Base-by-base conservation (phyloP, 2,113 vertebrate genomes). In the Ceuthmochares aereus region DNA sequence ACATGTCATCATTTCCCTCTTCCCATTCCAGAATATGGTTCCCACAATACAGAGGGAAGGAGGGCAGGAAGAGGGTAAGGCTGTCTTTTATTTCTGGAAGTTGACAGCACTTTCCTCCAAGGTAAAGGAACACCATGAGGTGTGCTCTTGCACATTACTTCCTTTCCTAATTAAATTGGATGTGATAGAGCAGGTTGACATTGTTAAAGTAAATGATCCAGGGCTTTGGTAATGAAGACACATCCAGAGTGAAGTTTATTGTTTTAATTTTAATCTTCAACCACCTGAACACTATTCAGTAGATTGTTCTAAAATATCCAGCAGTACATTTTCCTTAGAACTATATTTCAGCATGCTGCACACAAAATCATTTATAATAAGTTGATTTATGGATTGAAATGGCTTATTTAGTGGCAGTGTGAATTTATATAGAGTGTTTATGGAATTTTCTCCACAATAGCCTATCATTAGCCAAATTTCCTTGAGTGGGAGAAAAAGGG, bases 161-260 rank as follows among this genome's bases (percentile, higher is more conserved):
- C 96, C 90, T 96, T 92, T 95, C 67, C 95, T 98, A 97, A 98
- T 98, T 98, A 98, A 98, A 94, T 68, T 43, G 78, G 97, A 97
- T 89, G 86, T 84, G 85, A 93, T 94, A 97, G 95, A 97, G 70
- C 69, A 97, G 95, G 96, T 96, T 98, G 97, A 96, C 95, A 95
- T 85, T 97, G 97, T 97, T 97, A 98, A 97, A 97, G 97, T 97
- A 98, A 98, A 98, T 97, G 97, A 96, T 96, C 96, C 97, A 96
- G 74, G 93, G 89, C 95, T 96, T 96, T 96, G 93, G 95, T 97
- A 98, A 97, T 97, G 96, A 98, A 97, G 96, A 97, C 90, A 94
- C 93, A 97, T 93, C 95, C 87, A 93, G 82, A 85, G 64, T 84
- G 82, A 98, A 97, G 95, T 97, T 98, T 98, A 98, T 98, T 97